Evolutionary conservation across 2,888 invertebrate species (phyloP).

Genomic region (Metacarcinus magister): DNA sequence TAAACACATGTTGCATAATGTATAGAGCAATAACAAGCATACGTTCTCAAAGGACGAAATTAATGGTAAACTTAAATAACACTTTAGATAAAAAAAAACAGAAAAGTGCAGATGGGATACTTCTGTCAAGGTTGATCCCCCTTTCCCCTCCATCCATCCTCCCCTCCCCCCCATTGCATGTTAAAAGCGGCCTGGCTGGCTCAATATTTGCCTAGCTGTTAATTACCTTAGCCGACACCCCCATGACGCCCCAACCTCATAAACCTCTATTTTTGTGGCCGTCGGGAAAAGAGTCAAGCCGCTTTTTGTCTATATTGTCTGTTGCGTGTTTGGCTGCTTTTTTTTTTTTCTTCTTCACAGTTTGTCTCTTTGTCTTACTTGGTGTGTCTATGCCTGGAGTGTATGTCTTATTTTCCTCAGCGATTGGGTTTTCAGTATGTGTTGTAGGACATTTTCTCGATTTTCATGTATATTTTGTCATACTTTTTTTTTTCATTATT

Average conservation of each 20-base stretch:
- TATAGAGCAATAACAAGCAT: background rate
- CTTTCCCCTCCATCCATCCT: background rate
- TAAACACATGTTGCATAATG: background rate
- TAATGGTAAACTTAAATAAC: background rate
- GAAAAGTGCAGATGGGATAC: background rate
- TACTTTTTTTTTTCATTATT: no score
- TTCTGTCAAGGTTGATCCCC: background rate
- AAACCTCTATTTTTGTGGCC: slow-evolving; percentile 48
- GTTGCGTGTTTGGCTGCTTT: background rate
- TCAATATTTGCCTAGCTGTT: slow-evolving; percentile 44
- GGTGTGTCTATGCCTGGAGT: background rate
- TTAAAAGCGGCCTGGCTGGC: slow-evolving; percentile 13
- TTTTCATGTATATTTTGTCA: no score
- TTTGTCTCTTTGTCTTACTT: background rate
- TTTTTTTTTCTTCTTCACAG: background rate
- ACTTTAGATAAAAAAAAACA: background rate
- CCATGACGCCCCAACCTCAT: slow-evolving; percentile 32
- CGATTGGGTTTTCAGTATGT: no score
- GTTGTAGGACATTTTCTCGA: no score
- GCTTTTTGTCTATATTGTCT: background rate
- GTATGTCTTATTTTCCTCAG: no score
- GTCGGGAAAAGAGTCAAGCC: slow-evolving; percentile 15
- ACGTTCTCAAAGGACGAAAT: background rate
- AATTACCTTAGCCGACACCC: slow-evolving; percentile 47
- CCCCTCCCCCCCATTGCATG: background rate